Evolutionary conservation across 2,888 invertebrate genomes (phyloP), one percentile per base, ranked within the genome.

Genomic region (Gasteruption jaculator): DNA sequence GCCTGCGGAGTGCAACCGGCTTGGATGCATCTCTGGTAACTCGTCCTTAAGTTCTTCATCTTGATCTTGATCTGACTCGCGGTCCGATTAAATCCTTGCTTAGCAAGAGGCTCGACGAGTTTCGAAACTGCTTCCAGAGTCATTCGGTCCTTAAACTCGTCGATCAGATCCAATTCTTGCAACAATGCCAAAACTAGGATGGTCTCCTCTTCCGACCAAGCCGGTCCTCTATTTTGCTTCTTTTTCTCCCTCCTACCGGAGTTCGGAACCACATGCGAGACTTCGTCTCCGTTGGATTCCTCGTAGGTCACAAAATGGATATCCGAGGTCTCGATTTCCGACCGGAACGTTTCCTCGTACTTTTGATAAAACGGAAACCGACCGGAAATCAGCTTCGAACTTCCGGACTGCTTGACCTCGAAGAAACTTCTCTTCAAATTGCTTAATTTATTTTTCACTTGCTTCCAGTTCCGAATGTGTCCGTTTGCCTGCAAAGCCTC

Each of bases 151-250:
- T 46, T 48, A 12, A 51, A 43, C 8, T 52, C 39, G 0, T 45
- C 37, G 5, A 35, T 31, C 26, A 56, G 45, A 18, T 50, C 46
- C 16, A 57, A 32, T 25, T 57, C 46, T 11, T 48, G 40, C 2
- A 60, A 42, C 5, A 55, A 42, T 5, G 48, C 43, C 3, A 58
- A 26, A 27, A 58, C 48, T 6, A 48, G 34, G 8, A 7, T 33
- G 1, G 54, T 48, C 49, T 60, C 60, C 12, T 53, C 51, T 11
- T 54, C 49, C n/a, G 41, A 29, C 59, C 59, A 59, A 15, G 39
- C 16, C 8, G 26, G 12, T 42, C 20, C 12, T 42, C 42, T 18
- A 22, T 14, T 15, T 24, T 35, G 6, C 20, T 15, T 4, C 31
- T 29, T 4, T 35, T 25, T 6, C 29, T 6, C 33, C 2, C 30